Evolutionary conservation across 2,797 vertebrate species (phyloP), one percentile per base, ranked within the genome.

Genomic region (Sebastes minor): DNA sequence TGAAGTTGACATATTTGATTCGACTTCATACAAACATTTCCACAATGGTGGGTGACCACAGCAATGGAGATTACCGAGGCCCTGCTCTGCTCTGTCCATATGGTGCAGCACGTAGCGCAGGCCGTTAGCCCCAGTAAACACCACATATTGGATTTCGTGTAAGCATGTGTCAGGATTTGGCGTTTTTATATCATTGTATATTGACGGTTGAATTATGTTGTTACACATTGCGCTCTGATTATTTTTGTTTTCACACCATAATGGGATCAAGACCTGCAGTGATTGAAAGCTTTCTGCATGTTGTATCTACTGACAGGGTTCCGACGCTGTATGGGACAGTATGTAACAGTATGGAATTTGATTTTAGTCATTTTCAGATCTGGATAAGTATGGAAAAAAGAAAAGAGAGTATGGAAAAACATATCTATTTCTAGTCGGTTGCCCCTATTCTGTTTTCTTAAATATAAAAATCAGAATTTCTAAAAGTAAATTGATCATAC

Each of bases 21-120:
- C 2, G 3, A 74, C 81, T 60, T 80, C 53, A 70, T 42, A 42
- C 79, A 90, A 90, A 91, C 74, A 84, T 81, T 86, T 88, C 81
- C 74, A 84, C 81, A 56, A 42, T 49, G 60, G 79, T 59, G 53
- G 74, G 59, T 65, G 78, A 90, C 83, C 85, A 73, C 88, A 89
- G 87, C 75, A 56, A 28, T 74, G 84, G 32, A 76, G 77, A 85
- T 75, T 76, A 76, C 73, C 5, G 64, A 80, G 74, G 76, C 75
- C 74, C 11, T 10, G 27, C 78, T 84, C 56, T 1, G 59, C 76
- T 85, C 53, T 1, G 59, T 79, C 79, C 87, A 83, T 82, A 80
- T 78, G 80, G 38, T 0, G 22, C 30, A 81, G 75, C 72, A 73
- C 25, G 57, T n/a, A 83, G 49, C 68, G 14, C 76, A 46, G 38